A percentile compares a stretch with the other conserved stretches of the same genome.
These are phyloP conservation scores for Albula glossodonta DNA, from an alignment of 2,113 vertebrate genomes.

Conservation along the genomic window DNA sequence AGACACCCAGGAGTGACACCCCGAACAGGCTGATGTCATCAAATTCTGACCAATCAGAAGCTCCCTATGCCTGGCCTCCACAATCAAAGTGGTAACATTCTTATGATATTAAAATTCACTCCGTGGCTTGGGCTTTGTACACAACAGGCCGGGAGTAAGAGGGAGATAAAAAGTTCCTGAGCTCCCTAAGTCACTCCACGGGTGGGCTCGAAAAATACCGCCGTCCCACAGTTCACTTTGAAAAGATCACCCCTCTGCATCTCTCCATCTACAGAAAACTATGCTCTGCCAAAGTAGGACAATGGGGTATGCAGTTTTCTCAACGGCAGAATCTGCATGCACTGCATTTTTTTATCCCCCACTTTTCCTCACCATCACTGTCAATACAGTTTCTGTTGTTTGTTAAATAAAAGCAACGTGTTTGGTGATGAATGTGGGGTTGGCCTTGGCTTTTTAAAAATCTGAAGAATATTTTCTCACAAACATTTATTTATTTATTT, in stretches of 20 bases:
- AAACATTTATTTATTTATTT: neutral
- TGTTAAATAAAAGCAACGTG: neutral
- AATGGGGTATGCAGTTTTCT: constrained; percentile 7
- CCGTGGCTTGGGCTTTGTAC: constrained; percentile 21
- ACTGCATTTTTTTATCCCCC: neutral
- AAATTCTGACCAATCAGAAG: constrained; percentile 37
- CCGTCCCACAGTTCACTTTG: constrained; percentile 35
- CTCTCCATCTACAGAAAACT: neutral
- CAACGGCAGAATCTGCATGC: constrained; percentile 1
- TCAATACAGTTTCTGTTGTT: neutral
- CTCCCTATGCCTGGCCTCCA: constrained; percentile 11
- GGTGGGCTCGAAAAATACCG: constrained; percentile 29
- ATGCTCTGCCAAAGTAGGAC: neutral
- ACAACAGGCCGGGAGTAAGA: constrained; percentile 9
- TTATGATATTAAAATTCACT: constrained; percentile 43
- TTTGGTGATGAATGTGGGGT: neutral
- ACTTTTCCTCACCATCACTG: neutral
- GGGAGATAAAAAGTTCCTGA: constrained; percentile 20
- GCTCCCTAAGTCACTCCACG: constrained; percentile 26
- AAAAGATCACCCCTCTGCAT: constrained; percentile 6
- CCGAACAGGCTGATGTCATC: constrained; percentile 12
- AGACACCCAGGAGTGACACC: neutral
- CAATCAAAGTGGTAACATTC: constrained; percentile 46
- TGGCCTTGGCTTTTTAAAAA: neutral
- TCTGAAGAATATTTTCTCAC: neutral